Evolutionary conservation across 2,113 vertebrate genomes (phyloP), one percentile per base, ranked within the genome.

Genomic region (Thryonomys swinderianus): DNA sequence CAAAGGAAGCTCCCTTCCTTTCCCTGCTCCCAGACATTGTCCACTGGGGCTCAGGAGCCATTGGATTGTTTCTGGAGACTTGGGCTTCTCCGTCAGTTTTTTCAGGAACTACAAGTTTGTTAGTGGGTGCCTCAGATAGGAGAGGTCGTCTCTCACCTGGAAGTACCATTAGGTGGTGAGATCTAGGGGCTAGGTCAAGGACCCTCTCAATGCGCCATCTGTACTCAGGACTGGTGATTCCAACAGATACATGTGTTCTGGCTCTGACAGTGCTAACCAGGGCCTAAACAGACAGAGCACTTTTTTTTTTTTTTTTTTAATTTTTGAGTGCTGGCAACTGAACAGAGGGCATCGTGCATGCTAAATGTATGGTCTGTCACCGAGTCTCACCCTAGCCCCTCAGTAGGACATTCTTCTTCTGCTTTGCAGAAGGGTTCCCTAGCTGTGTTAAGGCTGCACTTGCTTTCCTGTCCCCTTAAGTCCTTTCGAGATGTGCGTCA

Each of bases 341-440:
- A 32, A 11, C 48, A 23, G 57, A 74, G 51, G 53, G 7, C 13
- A 4, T 85, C 51, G n/a, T 73, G 16, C 16, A 27, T 12, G 17
- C 37, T 32, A 55, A 48, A 21, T 21, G 34, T 42, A 42, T 45
- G n/a, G 23, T 48, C 25, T 21, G 11, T 57, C 16, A 27, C 79
- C 32, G 23, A 23, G 42, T 27, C 30, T 25, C 34, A 74, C 21
- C 4, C 48, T 20, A 34, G 20, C 37, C n/a, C 34, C 59, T 25
- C 30, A 67, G 16, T 53, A 34, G 21, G 37, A n/a, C 45, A 53
- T 53, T 34, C 17, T 81, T 14, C 3, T 53, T 59, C 59, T 34
- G 51, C 11, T 0, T 23, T 0, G 3, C 2, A 34, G 51, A n/a
- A 7, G 53, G 69, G 25, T 59, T 13, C 66, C 66, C 27, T 51